Percentiles rank a stretch among this genome's conserved stretches.
Conservation (phyloP, 2,113 vertebrate species). For the Petrocephalus zakoni region DNA sequence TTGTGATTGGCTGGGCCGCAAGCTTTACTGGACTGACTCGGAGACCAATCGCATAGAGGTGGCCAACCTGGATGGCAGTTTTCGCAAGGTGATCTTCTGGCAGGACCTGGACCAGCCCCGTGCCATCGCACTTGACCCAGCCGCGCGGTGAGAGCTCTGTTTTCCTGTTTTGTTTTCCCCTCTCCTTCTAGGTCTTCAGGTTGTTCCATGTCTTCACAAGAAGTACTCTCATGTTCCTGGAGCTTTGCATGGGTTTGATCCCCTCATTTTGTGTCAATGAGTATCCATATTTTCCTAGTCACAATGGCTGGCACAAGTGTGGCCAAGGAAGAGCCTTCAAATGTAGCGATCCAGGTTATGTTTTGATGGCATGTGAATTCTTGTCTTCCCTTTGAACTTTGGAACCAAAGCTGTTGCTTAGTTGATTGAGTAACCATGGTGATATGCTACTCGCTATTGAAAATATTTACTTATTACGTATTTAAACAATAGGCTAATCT, state of each 20-base stretch:
- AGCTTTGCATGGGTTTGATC: neutral
- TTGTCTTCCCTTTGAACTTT: neutral
- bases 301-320: neutral
- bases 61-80: slow-evolving; percentile 85
- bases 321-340: neutral
- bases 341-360: neutral
- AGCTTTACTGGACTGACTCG: slow-evolving; percentile 96
- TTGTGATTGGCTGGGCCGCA: slow-evolving; percentile 91
- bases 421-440: neutral
- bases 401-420: neutral
- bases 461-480: neutral
- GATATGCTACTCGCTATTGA: neutral
- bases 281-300: neutral
- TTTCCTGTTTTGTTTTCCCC: neutral
- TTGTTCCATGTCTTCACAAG: neutral
- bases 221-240: neutral
- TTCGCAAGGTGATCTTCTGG: slow-evolving; percentile 93
- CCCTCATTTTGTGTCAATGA: neutral
- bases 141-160: slow-evolving; percentile 71
- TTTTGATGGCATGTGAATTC: neutral
- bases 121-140: slow-evolving; percentile 88
- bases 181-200: neutral
- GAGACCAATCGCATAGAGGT: slow-evolving; percentile 97
- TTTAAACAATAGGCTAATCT: neutral
- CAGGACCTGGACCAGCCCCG: slow-evolving; percentile 93